phyloP scores from a whole-genome alignment of 2,113 vertebrate genomes.

The Petaurus breviceps region DNA sequence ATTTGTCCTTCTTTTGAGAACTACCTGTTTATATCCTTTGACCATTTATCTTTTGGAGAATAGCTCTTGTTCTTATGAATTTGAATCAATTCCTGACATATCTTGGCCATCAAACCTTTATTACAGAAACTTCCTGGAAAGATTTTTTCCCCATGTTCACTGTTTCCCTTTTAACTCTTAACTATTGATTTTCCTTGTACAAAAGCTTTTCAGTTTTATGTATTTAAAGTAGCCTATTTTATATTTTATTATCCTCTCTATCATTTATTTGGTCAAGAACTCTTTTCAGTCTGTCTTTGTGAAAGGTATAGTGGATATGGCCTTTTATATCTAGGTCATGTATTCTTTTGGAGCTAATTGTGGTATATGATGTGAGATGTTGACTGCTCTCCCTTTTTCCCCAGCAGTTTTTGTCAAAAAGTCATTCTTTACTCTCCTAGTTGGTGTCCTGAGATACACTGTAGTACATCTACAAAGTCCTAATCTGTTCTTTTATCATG shows the following conservation, averaged over 20 bases:
- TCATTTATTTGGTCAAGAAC: neutral
- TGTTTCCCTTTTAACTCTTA: neutral
- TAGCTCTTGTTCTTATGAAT: neutral
- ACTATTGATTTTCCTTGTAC: neutral
- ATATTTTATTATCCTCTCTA: neutral
- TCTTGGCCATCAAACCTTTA: neutral
- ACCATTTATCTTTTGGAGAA: neutral
- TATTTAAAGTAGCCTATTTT: neutral
- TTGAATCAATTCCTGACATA: neutral
- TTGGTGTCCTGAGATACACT: neutral
- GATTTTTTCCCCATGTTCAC: neutral
- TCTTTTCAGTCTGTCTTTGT: neutral
- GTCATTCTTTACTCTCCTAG: neutral
- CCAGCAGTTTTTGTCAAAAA: neutral
- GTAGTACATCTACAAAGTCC: neutral
- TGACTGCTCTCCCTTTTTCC: neutral
- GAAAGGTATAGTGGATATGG: neutral
- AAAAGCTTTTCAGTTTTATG: neutral
- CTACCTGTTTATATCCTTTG: neutral
- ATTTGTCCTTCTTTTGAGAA: neutral
- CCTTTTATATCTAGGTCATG: neutral
- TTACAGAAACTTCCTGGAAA: neutral
- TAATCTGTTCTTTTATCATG: neutral
- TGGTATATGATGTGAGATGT: neutral
- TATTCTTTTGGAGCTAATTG: neutral